These are phyloP conservation scores for Paramuricea clavata DNA, from an alignment of 92 coral and sea anemone species.

Conservation along the genomic window DNA sequence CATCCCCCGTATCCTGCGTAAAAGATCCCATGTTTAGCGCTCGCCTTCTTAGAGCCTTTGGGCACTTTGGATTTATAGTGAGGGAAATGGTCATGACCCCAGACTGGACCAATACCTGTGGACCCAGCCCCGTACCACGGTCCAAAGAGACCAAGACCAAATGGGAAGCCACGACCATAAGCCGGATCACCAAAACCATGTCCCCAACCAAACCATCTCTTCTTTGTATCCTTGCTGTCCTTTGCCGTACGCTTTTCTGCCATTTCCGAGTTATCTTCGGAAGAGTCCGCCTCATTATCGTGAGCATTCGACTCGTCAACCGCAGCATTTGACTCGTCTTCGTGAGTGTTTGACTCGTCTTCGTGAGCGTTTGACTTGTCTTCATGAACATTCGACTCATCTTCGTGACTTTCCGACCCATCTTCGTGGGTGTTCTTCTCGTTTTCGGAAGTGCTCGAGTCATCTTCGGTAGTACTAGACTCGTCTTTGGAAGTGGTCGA, in stretches of 20 bases:
- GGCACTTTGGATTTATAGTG: constrained; percentile 79
- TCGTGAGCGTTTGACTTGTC: not conserved
- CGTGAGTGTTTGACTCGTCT: not conserved
- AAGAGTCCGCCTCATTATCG: not conserved
- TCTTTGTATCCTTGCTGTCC: constrained; percentile 49
- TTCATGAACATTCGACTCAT: too few species aligned
- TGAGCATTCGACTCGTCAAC: not conserved
- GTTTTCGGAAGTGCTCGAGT: not conserved
- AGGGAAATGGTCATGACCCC: constrained; percentile 41
- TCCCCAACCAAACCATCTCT: constrained; percentile 75
- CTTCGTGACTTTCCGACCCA: not conserved
- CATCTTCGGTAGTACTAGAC: not conserved
- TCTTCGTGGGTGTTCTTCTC: not conserved
- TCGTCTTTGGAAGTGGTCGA: not conserved
- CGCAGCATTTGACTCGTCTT: too few species aligned
- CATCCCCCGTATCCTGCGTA: constrained; percentile 77
- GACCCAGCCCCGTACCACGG: constrained; percentile 31
- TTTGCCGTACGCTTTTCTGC: not conserved
- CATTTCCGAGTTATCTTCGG: not conserved
- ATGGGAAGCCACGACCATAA: constrained; percentile 68
- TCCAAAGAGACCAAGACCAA: constrained; percentile 34
- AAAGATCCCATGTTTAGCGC: constrained; percentile 68
- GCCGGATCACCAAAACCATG: constrained; percentile 73
- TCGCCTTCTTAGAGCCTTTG: constrained; percentile 53
- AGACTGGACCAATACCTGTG: constrained; percentile 38